phyloP scores from a whole-genome alignment of 2,113 vertebrate species.

The Bagarius yarrelli region DNA sequence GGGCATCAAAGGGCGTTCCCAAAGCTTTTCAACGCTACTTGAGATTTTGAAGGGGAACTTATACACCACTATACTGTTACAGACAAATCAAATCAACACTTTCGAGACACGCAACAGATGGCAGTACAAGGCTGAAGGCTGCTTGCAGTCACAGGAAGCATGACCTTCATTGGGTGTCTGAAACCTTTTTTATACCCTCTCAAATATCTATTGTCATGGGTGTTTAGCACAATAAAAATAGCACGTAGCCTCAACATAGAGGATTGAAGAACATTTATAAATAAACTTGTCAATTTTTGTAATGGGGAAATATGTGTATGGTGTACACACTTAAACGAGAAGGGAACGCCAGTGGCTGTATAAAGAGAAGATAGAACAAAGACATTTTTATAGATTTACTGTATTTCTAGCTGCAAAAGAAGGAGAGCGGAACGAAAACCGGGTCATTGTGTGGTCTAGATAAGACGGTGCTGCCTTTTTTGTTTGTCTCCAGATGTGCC shows the following conservation, averaged over 20 bases:
- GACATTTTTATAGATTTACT: conserved; percentile 53
- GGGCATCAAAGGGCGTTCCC: too few relatives aligned
- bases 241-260: not conserved
- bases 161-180: too few relatives aligned
- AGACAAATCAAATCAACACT: too few relatives aligned
- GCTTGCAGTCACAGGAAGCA: too few relatives aligned
- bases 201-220: too few relatives aligned
- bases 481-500: conserved; percentile 35
- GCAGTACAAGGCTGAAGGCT: too few relatives aligned
- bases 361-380: conserved; percentile 39
- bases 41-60: too few relatives aligned
- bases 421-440: conserved; percentile 44
- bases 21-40: too few relatives aligned
- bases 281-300: not conserved
- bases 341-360: conserved; percentile 44
- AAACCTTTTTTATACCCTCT: too few relatives aligned
- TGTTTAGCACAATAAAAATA: not conserved
- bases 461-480: conserved; percentile 50
- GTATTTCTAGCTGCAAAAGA: conserved; percentile 34
- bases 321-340: conserved; percentile 18
- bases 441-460: conserved; percentile 62
- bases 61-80: too few relatives aligned
- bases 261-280: not conserved
- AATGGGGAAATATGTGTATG: not conserved
- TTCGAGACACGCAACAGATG: too few relatives aligned